A percentile compares a stretch with the other conserved stretches of the same genome.
phyloP scores from a whole-genome alignment of 2,113 vertebrate genomes.

The Lanius ludovicianus region DNA sequence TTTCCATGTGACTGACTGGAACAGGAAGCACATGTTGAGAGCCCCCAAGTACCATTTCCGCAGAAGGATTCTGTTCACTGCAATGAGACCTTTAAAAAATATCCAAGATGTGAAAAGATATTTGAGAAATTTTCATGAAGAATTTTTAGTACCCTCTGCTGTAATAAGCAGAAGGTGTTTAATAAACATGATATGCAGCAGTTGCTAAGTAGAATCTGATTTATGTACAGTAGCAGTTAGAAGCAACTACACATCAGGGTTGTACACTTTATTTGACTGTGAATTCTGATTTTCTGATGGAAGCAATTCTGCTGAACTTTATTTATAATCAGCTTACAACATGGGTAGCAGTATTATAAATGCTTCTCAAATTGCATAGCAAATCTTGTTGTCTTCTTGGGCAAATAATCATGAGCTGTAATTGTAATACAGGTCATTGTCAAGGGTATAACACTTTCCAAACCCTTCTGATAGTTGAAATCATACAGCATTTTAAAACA shows the following conservation, averaged over 20 bases:
- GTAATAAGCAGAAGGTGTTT: constrained; percentile 74
- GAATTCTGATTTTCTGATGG: constrained; percentile 71
- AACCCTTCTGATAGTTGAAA: constrained; percentile 51
- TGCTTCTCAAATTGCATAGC: constrained; percentile 69
- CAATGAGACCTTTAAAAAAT: constrained; percentile 55
- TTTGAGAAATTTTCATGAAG: constrained; percentile 44
- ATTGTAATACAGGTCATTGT: constrained; percentile 67
- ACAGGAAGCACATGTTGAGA: constrained; percentile 57
- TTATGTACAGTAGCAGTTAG: constrained; percentile 58
- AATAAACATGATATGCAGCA: constrained; percentile 75
- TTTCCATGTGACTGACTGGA: constrained; percentile 58
- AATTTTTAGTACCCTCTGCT: constrained; percentile 58
- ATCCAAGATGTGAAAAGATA: constrained; percentile 50
- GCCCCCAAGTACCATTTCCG: constrained; percentile 43
- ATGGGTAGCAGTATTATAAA: constrained; percentile 39
- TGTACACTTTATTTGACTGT: constrained; percentile 70
- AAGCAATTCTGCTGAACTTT: constrained; percentile 70
- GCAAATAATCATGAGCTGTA: constrained; percentile 64
- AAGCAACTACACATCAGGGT: constrained; percentile 63
- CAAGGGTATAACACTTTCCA: constrained; percentile 63
- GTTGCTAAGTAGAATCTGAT: constrained; percentile 74
- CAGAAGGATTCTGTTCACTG: constrained; percentile 43
- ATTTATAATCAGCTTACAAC: constrained; percentile 75
- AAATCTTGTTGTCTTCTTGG: constrained; percentile 69
- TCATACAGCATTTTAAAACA: constrained; percentile 10